Evolutionary conservation across 2,113 vertebrate species (phyloP), one percentile per base, ranked within the genome.

Genomic region (Vulpes lagopus): DNA sequence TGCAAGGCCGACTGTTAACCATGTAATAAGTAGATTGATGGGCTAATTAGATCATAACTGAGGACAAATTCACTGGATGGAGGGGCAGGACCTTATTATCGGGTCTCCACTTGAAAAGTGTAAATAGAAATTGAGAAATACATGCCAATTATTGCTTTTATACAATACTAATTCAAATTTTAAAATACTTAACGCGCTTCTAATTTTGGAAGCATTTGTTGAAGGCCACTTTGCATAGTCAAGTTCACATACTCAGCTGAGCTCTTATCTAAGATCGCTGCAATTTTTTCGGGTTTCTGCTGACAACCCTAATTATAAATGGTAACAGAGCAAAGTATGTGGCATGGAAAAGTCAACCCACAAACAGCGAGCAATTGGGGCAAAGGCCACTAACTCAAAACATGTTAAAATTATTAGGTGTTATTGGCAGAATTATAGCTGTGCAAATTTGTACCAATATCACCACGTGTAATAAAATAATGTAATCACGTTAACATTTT

Each of bases 151-250:
- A 35, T 59, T 83, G n/a, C 78, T 73, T 78, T 23, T 10, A 51
- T 87, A 92, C 20, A 92, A 14, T 27, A 35, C 9, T 85, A 93
- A 92, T 78, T 90, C 49, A 97, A 69, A n/a, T 38, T 73, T 65
- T n/a, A 84, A 69, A 65, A 65, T 51, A 12, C 1, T 74, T 88
- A 65, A 86, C 3, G 30, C 30, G 73, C 38, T 89, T 0, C 15
- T 74, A 27, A 83, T 64, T 95, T 89, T 62, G 23, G 8, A 55
- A 7, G 9, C 30, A 65, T 76, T 59, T 20, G 20, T 73, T 62
- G 88, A 64, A 32, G 27, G 65, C 59, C 49, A 0, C 23, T 79
- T 57, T 49, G 30, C 19, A 57, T 25, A 32, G 27, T 73, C 25
- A 60, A n/a, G 20, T 80, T 89, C 57, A 67, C 25, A 51, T 57